Evolutionary conservation across 2,113 vertebrate genomes (phyloP).

Genomic region (Rhinolophus sinicus): DNA sequence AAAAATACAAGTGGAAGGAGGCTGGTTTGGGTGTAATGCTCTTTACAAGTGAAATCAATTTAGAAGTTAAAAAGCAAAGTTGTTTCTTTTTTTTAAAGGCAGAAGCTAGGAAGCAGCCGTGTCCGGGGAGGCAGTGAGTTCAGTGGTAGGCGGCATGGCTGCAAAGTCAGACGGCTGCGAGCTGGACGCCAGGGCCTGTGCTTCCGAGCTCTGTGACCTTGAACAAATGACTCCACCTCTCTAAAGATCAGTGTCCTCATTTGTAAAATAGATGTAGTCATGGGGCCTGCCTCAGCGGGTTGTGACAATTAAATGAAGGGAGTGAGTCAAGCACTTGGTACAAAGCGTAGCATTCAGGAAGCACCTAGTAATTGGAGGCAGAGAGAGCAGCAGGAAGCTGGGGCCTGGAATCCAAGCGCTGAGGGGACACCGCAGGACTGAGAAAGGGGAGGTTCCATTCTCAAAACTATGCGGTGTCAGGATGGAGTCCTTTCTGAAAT

Average conservation of each 20-base stretch:
- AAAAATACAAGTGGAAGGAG: not conserved
- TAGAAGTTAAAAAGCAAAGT: conserved; percentile 71
- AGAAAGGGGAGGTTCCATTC: not conserved
- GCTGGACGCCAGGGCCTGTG: not conserved
- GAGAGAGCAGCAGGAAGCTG: not conserved
- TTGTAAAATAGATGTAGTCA: not conserved
- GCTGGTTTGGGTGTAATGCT: conserved; percentile 41
- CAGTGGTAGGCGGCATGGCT: not conserved
- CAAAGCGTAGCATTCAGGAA: not conserved
- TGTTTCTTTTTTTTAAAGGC: not conserved
- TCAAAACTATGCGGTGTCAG: not conserved
- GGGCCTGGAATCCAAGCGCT: not conserved
- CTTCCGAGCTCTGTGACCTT: not conserved
- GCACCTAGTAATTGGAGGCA: not conserved
- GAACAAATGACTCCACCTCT: not conserved
- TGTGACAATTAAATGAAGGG: not conserved
- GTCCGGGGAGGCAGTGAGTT: not conserved
- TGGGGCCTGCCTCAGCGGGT: not conserved
- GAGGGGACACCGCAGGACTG: rapidly evolving
- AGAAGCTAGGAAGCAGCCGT: not conserved
- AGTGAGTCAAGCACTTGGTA: not conserved
- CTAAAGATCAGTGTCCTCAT: not conserved
- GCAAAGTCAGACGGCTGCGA: not conserved
- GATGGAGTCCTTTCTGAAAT: not conserved
- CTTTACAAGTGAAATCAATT: conserved; percentile 65